Conservation (phyloP, 2,797 vertebrate genomes). For the Sebastes variabilis region DNA sequence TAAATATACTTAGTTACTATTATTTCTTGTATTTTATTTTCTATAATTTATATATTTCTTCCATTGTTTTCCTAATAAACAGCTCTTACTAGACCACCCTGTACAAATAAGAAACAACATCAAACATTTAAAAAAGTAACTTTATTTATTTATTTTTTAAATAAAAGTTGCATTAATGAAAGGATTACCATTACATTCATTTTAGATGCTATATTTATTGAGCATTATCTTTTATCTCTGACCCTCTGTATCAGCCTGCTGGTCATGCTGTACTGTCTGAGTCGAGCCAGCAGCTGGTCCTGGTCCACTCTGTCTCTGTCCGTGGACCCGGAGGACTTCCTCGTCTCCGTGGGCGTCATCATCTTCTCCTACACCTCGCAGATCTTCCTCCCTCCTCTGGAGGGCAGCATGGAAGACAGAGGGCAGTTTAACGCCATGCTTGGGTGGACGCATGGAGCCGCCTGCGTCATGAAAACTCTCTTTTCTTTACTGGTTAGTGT, state of each 20-base stretch:
- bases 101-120: too few relatives aligned
- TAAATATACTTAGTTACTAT: too few relatives aligned
- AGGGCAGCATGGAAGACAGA: slow-evolving; percentile 85
- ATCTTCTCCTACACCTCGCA: slow-evolving; percentile 91
- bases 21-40: neutral
- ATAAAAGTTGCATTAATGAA: neutral
- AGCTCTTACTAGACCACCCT: neutral
- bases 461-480: slow-evolving; percentile 84
- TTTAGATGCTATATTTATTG: neutral
- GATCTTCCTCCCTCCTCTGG: slow-evolving; percentile 86
- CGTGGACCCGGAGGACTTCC: slow-evolving; percentile 83
- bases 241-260: slow-evolving; percentile 52
- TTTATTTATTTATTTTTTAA: neutral
- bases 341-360: slow-evolving; percentile 85
- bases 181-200: neutral
- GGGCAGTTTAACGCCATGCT: slow-evolving; percentile 80
- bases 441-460: slow-evolving; percentile 83
- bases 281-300: slow-evolving; percentile 78
- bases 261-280: slow-evolving; percentile 83
- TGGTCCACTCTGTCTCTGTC: slow-evolving; percentile 78
- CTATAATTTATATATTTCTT: neutral
- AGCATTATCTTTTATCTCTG: neutral
- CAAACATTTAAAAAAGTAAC: too few relatives aligned
- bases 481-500: slow-evolving; percentile 80
- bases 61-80: neutral